A percentile compares a stretch with the other conserved stretches of the same genome.
Conservation (phyloP, 2,888 invertebrate genomes). For the Agrypnus murinus region DNA sequence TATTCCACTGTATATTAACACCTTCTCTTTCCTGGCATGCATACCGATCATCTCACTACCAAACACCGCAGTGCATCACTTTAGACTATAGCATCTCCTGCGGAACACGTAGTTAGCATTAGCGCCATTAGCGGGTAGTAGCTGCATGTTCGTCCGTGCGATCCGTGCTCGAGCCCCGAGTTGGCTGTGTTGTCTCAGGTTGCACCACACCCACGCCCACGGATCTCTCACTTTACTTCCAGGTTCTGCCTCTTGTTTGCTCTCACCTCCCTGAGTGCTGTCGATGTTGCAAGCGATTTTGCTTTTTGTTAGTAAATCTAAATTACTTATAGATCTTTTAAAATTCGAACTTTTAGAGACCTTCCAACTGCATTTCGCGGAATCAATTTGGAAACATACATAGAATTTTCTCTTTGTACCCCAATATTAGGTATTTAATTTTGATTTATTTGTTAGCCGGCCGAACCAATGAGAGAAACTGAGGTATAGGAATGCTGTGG, state of each 20-base stretch:
- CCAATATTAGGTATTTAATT: slow-evolving; percentile 62
- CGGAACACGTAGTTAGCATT: slow-evolving; percentile 64
- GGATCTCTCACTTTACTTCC: slow-evolving; percentile 58
- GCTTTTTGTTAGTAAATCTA: slow-evolving; percentile 38
- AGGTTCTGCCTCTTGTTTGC: slow-evolving; percentile 52
- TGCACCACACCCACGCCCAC: slow-evolving; percentile 66
- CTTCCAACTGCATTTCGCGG: slow-evolving; percentile 31
- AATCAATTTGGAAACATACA: slow-evolving; percentile 42
- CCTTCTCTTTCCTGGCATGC: slow-evolving; percentile 60
- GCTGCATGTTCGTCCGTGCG: slow-evolving; percentile 63
- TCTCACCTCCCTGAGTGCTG: slow-evolving; percentile 53
- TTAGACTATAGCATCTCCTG: slow-evolving; percentile 60
- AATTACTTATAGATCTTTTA: slow-evolving; percentile 30
- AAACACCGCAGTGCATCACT: slow-evolving; percentile 63
- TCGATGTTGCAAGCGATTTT: slow-evolving; percentile 59
- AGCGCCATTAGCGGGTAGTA: slow-evolving; percentile 60
- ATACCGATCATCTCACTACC: slow-evolving; percentile 55
- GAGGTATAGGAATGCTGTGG: slow-evolving; percentile 79
- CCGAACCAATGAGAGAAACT: slow-evolving; percentile 85
- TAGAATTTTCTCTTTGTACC: slow-evolving; percentile 35
- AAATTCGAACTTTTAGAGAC: slow-evolving; percentile 37
- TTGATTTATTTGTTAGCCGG: slow-evolving; percentile 79
- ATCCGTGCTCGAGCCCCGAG: slow-evolving; percentile 62
- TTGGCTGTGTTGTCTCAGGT: slow-evolving; percentile 72
- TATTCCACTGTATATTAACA: slow-evolving; percentile 45